A percentile compares a stretch with the other conserved stretches of the same genome.
These are phyloP conservation scores for Heliconius ethilla DNA, from an alignment of 2,888 invertebrate genomes.

Conservation along the genomic window DNA sequence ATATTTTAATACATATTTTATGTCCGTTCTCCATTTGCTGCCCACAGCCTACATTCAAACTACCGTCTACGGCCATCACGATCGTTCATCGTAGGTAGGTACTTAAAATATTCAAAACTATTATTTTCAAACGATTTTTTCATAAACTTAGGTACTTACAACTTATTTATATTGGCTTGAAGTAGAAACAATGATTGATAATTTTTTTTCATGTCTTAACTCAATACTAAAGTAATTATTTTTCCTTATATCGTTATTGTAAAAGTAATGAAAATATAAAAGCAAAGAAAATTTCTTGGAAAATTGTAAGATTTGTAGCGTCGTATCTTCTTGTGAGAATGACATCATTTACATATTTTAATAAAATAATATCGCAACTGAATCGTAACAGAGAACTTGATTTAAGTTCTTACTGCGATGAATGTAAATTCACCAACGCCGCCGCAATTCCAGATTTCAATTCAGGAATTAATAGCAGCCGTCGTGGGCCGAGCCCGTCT, in stretches of 20 bases:
- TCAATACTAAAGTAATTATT: not conserved
- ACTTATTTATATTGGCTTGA: too few species aligned
- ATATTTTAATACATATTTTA: not conserved
- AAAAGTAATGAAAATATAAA: constrained; percentile 8
- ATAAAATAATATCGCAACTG: constrained; percentile 82
- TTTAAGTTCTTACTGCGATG: constrained; percentile 82
- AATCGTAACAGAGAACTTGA: constrained; percentile 82
- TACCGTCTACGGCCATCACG: not conserved
- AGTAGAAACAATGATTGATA: not conserved
- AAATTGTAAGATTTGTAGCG: constrained; percentile 75
- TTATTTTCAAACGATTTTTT: too few species aligned
- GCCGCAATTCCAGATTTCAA: constrained; percentile 81
- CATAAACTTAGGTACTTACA: too few species aligned
- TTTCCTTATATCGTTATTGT: not conserved
- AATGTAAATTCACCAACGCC: constrained; percentile 80
- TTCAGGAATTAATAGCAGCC: constrained; percentile 81
- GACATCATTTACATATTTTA: constrained; percentile 81
- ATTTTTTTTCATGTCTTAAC: not conserved
- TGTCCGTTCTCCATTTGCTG: not conserved
- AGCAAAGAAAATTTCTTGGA: constrained; percentile 30
- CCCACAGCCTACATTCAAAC: not conserved
- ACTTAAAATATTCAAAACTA: not conserved
- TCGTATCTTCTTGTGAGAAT: constrained; percentile 72
- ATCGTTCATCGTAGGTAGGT: not conserved
- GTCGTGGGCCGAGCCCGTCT: constrained; percentile 76